These are phyloP conservation scores for Venustaconcha ellipsiformis DNA, from an alignment of 1,140 invertebrate genomes.

Conservation along the genomic window DNA sequence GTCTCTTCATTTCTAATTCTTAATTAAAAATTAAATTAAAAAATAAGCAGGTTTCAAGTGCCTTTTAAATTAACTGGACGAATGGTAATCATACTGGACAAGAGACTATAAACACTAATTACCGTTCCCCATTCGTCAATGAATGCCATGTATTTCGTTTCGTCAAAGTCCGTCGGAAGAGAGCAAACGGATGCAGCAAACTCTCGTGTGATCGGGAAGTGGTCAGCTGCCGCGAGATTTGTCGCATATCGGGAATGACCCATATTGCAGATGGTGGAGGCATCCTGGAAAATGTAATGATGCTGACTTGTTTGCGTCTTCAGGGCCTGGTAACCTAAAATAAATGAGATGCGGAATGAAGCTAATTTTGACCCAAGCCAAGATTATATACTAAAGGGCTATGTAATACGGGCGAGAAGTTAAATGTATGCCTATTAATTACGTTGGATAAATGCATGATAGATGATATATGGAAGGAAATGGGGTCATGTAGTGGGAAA, in stretches of 20 bases:
- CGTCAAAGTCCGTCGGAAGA: conserved; percentile 25
- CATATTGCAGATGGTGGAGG: conserved; percentile 35
- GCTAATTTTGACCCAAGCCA: no score
- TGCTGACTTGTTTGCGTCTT: conserved; percentile 33
- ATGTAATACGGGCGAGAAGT: no score
- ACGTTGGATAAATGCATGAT: no score
- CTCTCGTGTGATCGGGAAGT: conserved; percentile 34
- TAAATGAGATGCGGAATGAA: neutral
- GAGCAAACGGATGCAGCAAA: conserved; percentile 39
- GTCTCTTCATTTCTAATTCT: no score
- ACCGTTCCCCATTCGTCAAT: conserved; percentile 46
- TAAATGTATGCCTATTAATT: no score
- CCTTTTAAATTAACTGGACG: no score
- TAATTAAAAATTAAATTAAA: no score
- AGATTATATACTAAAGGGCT: no score
- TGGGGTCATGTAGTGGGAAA: no score
- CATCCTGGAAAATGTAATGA: conserved; percentile 39
- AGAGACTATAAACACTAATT: neutral
- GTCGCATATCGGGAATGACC: conserved; percentile 36
- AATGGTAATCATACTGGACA: no score
- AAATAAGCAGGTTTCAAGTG: no score
- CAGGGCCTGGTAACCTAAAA: conserved; percentile 27
- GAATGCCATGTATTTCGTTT: conserved; percentile 36
- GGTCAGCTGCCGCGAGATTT: conserved; percentile 31
- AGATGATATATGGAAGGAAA: no score